Base-by-base conservation (phyloP, 2,797 vertebrate species). In the Anas georgica region DNA sequence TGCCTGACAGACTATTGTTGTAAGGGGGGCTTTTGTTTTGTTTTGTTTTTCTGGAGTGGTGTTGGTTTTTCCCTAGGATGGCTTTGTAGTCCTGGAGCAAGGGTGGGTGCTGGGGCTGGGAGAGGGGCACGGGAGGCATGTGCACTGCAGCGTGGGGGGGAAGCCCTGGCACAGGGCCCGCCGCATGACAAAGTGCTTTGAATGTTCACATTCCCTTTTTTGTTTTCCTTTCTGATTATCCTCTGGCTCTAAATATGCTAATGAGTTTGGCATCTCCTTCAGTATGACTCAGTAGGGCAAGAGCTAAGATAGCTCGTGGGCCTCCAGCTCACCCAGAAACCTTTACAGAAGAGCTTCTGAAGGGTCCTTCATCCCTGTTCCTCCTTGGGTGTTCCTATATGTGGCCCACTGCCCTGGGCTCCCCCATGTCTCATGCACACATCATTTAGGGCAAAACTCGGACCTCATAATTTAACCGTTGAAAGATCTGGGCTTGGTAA, bases 1-100 rank as follows among this genome's bases (percentile, higher is more conserved):
- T 70, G 95, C 97, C 98, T 97, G 97, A 97, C 98, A 98, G 96
- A 94, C 97, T 96, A 98, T 98, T 98, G 98, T 97, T 95, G 70
- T 7, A 5, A 73, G 90, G 91, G 95, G 95, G 87, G 96, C 97
- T 97, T 97, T 94, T 89, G 88, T 72, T 54, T 94, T 86, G 77
- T 68, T 91, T 93, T 88, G 70, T 86, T 86, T 82, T 95, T 81
- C 45, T 91, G 94, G 70, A 83, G 72, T 8, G 48, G 6, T 50
- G 70, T 86, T 91, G 68, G 31, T 83, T 84, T 95, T 94, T 56
- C 74, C 73, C 33, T 10, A 15, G 59, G 89, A 43, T 4, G 60
- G 91, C 77, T 92, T 93, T 90, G 78, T 56, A 18, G 82, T 54
- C 13, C 74, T 50, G 64, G 26, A 50, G 80, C 41, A 46, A 37